Percentiles rank a stretch among this genome's conserved stretches.
Conservation (phyloP, 2,113 vertebrate species). For the Elgaria multicarinata region DNA sequence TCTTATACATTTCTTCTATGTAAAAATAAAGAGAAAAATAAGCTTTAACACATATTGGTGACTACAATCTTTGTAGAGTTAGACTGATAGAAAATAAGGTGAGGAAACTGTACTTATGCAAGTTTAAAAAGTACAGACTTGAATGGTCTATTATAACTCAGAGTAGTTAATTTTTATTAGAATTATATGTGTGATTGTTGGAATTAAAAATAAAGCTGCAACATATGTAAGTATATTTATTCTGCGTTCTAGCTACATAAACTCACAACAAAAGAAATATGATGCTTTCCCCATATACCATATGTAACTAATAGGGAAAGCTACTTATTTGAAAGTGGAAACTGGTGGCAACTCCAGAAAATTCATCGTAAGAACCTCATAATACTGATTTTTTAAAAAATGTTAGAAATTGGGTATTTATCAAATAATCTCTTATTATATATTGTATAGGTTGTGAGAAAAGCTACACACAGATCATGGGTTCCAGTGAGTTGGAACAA, state of each 20-base stretch:
- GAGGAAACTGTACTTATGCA: neutral
- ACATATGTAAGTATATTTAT: neutral
- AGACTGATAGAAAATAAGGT: neutral
- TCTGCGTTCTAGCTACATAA: neutral
- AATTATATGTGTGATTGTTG: neutral
- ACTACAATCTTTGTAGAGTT: neutral
- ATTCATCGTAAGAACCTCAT: neutral
- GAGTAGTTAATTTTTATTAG: neutral
- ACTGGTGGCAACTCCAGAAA: neutral
- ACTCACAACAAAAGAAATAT: neutral
- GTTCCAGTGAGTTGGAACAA: neutral
- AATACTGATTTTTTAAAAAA: neutral
- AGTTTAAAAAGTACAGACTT: neutral
- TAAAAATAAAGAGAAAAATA: conserved; percentile 36
- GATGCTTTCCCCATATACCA: neutral
- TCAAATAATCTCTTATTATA: neutral
- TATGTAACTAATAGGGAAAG: neutral
- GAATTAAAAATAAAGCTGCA: neutral
- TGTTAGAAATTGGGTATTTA: neutral
- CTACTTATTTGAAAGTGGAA: neutral
- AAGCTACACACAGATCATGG: neutral
- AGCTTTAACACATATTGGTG: neutral
- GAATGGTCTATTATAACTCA: neutral
- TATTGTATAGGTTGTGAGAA: neutral
- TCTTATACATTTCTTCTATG: neutral